Evolutionary conservation across 2,888 invertebrate species (phyloP).

Genomic region (Cordilura impudica): DNA sequence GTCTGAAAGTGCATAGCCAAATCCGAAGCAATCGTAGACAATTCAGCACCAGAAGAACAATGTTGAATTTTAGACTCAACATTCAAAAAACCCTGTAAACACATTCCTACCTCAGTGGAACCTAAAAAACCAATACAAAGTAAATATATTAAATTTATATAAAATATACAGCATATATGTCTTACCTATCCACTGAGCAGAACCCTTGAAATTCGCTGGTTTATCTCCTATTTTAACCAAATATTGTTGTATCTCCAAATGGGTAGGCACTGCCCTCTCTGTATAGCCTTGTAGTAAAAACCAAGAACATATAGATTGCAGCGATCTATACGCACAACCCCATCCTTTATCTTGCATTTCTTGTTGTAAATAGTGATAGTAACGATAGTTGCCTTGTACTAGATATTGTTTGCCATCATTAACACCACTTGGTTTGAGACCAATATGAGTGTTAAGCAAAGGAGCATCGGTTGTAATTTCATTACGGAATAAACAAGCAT

Average conservation of each 20-base stretch:
- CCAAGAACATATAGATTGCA: slow-evolving; percentile 98
- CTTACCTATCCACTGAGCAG: slow-evolving; percentile 93
- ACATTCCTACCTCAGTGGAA: slow-evolving; percentile 96
- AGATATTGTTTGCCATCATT: slow-evolving; percentile 79
- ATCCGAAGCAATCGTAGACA: slow-evolving; percentile 88
- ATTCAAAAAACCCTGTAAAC: slow-evolving; percentile 88
- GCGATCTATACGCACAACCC: slow-evolving; percentile 99
- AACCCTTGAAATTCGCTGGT: slow-evolving; percentile 89
- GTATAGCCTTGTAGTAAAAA: slow-evolving; percentile 93
- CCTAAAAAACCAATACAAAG: slow-evolving; percentile 74
- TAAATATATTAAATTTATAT: neutral
- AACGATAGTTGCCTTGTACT: slow-evolving; percentile 92
- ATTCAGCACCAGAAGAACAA: slow-evolving; percentile 90
- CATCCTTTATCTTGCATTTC: slow-evolving; percentile 97
- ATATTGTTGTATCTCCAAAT: slow-evolving; percentile 93
- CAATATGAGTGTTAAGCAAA: slow-evolving; percentile 87
- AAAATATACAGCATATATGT: too few species aligned
- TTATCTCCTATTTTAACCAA: slow-evolving; percentile 97
- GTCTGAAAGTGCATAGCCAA: slow-evolving; percentile 93
- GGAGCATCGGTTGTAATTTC: slow-evolving; percentile 78
- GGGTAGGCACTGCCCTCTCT: slow-evolving; percentile 86
- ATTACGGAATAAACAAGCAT: slow-evolving; percentile 81
- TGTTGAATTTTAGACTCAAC: slow-evolving; percentile 89
- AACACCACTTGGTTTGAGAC: slow-evolving; percentile 75
- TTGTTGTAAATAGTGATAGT: slow-evolving; percentile 98